These are phyloP conservation scores for Dynastes hyllus DNA, from an alignment of 2,888 invertebrate genomes.

Conservation along the genomic window DNA sequence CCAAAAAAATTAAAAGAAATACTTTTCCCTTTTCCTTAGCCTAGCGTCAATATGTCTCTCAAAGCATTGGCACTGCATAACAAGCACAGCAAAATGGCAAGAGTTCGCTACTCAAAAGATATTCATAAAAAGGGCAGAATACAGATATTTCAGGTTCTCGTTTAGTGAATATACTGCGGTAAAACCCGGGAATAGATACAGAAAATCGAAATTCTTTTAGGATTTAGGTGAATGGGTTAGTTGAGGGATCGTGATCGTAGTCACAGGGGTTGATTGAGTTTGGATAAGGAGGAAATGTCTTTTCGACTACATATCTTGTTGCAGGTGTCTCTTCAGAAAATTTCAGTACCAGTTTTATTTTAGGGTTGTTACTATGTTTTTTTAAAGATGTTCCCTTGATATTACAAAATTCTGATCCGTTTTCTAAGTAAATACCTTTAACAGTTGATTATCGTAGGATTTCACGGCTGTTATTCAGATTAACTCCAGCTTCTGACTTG, in stretches of 20 bases:
- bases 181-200: constrained; percentile 2
- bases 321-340: too few relatives aligned
- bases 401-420: too few relatives aligned
- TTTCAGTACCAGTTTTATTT: too few relatives aligned
- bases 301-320: too few relatives aligned
- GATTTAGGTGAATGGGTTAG: neutral
- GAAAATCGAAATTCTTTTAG: constrained; percentile 11
- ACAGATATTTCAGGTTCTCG: constrained; percentile 48
- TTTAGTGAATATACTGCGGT: neutral
- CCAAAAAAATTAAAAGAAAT: constrained; percentile 44
- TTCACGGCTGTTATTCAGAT: too few relatives aligned
- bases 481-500: too few relatives aligned
- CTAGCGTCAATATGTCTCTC: constrained; percentile 48
- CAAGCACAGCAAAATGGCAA: constrained; percentile 53
- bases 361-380: too few relatives aligned
- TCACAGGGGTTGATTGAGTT: neutral
- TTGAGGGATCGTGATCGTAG: neutral
- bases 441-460: too few relatives aligned
- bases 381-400: too few relatives aligned
- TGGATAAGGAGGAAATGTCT: too few relatives aligned
- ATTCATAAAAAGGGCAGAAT: constrained; percentile 14
- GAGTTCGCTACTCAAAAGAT: constrained; percentile 29
- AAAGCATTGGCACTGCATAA: constrained; percentile 50
- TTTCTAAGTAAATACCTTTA: too few relatives aligned
- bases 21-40: constrained; percentile 53